phyloP scores from a whole-genome alignment of 2,888 invertebrate species.

The Agrotis ipsilon region DNA sequence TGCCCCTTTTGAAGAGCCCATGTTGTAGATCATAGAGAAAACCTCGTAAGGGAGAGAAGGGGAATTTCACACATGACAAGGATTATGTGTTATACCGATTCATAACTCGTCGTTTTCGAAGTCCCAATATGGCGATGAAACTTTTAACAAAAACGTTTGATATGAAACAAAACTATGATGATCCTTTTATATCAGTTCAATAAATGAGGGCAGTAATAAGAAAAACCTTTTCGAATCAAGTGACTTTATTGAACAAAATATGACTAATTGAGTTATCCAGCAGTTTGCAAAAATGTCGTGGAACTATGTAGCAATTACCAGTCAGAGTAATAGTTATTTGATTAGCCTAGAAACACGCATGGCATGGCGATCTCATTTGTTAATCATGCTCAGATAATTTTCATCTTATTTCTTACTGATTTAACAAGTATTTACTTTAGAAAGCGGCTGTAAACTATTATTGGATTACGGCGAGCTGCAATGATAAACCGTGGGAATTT shows the following conservation, averaged over 20 bases:
- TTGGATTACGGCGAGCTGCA: not conserved
- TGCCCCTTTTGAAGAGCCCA: too few relatives aligned
- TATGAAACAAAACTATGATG: not conserved
- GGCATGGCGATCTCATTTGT: conserved; percentile 12
- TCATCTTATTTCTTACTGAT: not conserved
- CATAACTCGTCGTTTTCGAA: not conserved
- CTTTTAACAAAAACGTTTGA: not conserved
- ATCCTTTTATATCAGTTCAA: not conserved
- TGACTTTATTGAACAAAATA: not conserved
- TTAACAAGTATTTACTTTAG: not conserved
- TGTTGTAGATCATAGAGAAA: too few relatives aligned
- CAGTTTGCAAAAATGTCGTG: not conserved
- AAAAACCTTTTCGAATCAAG: not conserved
- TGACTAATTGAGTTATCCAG: not conserved
- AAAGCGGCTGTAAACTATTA: not conserved
- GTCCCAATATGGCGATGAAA: not conserved
- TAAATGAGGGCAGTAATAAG: not conserved
- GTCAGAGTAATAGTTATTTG: not conserved
- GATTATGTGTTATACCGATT: not conserved
- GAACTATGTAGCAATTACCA: not conserved
- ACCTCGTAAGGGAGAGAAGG: too few relatives aligned
- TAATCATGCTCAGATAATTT: conserved; percentile 14
- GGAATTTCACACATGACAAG: too few relatives aligned
- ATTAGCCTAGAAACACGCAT: conserved; percentile 11
- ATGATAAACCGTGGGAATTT: conserved; percentile 16